Evolutionary conservation across 2,113 vertebrate genomes (phyloP).

Genomic region (Sinocyclocheilus anshuiensis): DNA sequence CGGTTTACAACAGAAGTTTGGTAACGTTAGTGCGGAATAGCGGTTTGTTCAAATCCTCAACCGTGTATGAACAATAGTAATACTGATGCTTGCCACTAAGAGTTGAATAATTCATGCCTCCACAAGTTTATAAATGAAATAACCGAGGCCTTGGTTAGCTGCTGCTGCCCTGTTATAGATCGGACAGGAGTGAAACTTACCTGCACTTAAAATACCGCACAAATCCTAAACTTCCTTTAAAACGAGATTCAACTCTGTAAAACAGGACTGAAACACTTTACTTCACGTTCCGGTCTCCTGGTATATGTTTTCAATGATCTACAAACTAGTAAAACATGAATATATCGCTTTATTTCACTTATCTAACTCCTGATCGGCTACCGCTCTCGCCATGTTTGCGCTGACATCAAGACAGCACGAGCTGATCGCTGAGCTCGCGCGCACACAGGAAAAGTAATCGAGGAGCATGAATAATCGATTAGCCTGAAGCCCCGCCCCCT

Average conservation of each 20-base stretch:
- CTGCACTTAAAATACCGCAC: background rate
- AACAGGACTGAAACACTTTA: background rate
- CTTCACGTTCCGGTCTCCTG: background rate
- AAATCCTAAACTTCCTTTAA: slow-evolving; percentile 16
- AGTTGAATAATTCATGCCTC: background rate
- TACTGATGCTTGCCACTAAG: background rate
- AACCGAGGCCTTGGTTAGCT: background rate
- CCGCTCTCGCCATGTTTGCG: slow-evolving; percentile 34
- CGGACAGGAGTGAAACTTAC: slow-evolving; percentile 17
- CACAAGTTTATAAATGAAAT: background rate
- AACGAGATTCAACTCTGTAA: background rate
- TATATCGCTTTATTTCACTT: background rate
- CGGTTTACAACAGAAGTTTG: background rate
- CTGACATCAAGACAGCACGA: slow-evolving; percentile 5
- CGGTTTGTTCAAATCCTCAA: background rate
- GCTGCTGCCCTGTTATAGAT: background rate
- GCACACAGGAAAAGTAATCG: slow-evolving; percentile 22
- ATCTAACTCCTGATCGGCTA: background rate
- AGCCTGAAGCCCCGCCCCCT: background rate
- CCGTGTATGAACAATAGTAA: background rate
- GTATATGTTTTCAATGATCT: background rate
- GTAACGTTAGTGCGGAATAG: background rate
- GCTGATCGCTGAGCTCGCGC: background rate
- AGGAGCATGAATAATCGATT: background rate
- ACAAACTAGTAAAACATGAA: background rate